Evolutionary conservation across 1,140 invertebrate genomes (phyloP).

Genomic region (Drosophila nigromelanica): DNA sequence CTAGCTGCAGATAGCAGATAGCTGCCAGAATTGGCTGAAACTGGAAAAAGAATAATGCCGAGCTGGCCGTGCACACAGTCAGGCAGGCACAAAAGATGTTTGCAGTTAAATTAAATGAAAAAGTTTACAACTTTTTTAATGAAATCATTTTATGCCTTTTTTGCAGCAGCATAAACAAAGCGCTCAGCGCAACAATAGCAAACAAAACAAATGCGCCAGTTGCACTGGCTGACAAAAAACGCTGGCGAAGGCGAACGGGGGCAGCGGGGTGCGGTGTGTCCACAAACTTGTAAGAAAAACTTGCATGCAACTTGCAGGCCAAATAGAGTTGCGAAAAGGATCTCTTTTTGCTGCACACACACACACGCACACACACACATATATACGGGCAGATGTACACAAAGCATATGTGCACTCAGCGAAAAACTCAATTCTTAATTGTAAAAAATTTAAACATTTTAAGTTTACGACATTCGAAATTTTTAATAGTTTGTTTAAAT

Average conservation of each 20-base stretch:
- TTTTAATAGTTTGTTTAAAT: too few relatives aligned
- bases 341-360: conserved; percentile 7
- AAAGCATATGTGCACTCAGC: conserved; percentile 8
- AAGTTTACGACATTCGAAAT: too few relatives aligned
- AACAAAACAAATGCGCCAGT: conserved; percentile 68
- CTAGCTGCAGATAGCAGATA: conserved; percentile 32
- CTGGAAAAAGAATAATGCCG: conserved; percentile 31
- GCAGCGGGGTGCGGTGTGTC: neutral
- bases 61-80: neutral
- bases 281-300: conserved; percentile 62
- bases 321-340: conserved; percentile 35
- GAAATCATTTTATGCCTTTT: conserved; percentile 78
- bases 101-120: conserved; percentile 83
- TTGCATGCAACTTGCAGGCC: conserved; percentile 67
- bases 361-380: conserved; percentile 1
- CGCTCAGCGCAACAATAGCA: conserved; percentile 48
- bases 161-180: conserved; percentile 70
- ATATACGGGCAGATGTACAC: conserved; percentile 17
- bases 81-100: conserved; percentile 72
- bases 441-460: too few relatives aligned
- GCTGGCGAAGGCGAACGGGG: neutral
- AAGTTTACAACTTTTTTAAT: conserved; percentile 82
- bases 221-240: conserved; percentile 17
- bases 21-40: conserved; percentile 10
- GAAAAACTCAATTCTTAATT: too few relatives aligned